Evolutionary conservation across 2,797 vertebrate genomes (phyloP).

Genomic region (Microctenopoma steveboyesi): DNA sequence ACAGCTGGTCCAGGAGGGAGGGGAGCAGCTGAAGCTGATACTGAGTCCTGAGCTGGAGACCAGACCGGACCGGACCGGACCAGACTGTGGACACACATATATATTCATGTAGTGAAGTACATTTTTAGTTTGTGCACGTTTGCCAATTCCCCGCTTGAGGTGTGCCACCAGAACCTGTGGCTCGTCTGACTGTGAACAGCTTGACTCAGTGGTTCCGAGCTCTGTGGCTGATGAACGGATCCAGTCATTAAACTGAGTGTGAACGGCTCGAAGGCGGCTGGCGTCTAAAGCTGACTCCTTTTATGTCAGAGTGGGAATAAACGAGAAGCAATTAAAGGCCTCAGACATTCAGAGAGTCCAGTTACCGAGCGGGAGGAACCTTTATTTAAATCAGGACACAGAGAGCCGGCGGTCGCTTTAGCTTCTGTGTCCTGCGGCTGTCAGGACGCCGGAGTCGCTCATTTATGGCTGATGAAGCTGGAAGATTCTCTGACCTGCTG

Average conservation of each 20-base stretch:
- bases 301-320: neutral
- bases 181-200: too few species aligned
- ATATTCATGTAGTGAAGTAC: too few species aligned
- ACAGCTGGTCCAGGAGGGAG: too few species aligned
- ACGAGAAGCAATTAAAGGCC: slow-evolving; percentile 25
- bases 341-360: neutral
- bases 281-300: neutral
- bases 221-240: neutral
- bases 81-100: too few species aligned
- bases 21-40: too few species aligned
- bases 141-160: too few species aligned
- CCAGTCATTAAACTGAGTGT: neutral
- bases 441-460: neutral
- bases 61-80: too few species aligned
- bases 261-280: neutral
- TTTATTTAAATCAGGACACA: slow-evolving; percentile 13
- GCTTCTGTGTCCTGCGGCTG: neutral
- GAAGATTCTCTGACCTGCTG: slow-evolving; percentile 11
- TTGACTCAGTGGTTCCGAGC: neutral
- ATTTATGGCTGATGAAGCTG: slow-evolving; percentile 1
- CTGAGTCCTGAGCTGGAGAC: too few species aligned
- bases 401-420: neutral
- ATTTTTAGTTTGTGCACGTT: too few species aligned
- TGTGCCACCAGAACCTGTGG: too few species aligned
- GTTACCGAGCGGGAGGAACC: neutral